Percentiles rank a stretch among this genome's conserved stretches.
Conservation (phyloP, 2,797 vertebrate species). For the Takifugu ocellatus region DNA sequence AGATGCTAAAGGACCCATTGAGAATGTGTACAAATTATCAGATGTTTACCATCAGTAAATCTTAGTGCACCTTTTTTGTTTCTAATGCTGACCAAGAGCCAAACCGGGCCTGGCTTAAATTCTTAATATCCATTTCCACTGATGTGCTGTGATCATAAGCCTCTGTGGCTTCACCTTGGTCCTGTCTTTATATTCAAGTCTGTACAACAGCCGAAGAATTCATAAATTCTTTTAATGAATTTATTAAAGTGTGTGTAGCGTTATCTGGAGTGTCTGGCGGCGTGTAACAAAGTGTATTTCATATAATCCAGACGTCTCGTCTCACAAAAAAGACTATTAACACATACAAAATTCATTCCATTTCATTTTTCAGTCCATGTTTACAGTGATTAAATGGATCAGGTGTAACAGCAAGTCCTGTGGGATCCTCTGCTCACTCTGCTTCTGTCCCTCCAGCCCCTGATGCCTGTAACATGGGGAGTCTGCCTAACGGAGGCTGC, state of each 20-base stretch:
- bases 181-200: slow-evolving; percentile 5
- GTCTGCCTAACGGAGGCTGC: slow-evolving; percentile 90
- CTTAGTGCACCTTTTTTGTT: background rate
- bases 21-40: too few relatives aligned
- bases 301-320: too few relatives aligned
- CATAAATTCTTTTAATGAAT: background rate
- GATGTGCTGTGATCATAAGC: background rate
- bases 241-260: background rate
- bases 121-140: slow-evolving; percentile 12
- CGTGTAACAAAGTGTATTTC: too few relatives aligned
- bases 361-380: too few relatives aligned
- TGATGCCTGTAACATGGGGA: slow-evolving; percentile 88
- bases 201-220: background rate
- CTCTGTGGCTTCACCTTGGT: background rate
- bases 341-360: too few relatives aligned
- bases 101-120: slow-evolving; percentile 6
- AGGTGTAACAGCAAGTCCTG: background rate
- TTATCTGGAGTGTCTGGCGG: too few relatives aligned
- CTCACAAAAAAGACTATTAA: too few relatives aligned
- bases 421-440: slow-evolving; percentile 1
- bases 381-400: background rate
- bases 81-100: background rate
- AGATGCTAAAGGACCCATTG: too few relatives aligned
- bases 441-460: slow-evolving; percentile 72
- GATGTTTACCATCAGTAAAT: too few relatives aligned